These are phyloP conservation scores for Blomia tropicalis DNA, from an alignment of 2,888 invertebrate species.

Conservation along the genomic window DNA sequence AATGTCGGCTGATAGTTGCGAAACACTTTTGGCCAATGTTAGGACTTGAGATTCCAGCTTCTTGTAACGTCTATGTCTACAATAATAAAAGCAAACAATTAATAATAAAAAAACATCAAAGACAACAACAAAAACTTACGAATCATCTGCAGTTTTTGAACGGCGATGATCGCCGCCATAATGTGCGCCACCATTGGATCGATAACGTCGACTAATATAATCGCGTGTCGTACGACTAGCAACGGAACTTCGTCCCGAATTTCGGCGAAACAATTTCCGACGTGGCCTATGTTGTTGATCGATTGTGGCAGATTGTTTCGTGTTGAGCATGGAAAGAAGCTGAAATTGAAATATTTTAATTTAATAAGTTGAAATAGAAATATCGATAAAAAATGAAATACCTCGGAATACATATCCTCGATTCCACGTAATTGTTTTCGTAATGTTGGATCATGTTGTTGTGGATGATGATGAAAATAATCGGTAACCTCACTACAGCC, in stretches of 20 bases:
- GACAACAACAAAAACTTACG: conserved; percentile 4
- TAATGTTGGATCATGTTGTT: conserved; percentile 59
- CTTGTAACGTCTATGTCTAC: conserved; percentile 58
- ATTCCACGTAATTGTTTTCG: conserved; percentile 62
- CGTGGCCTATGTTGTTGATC: background rate
- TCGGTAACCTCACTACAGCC: conserved; percentile 49
- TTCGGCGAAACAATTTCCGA: conserved; percentile 4
- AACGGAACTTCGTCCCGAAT: conserved; percentile 23
- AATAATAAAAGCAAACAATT: too few relatives aligned
- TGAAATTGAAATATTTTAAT: background rate
- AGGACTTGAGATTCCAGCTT: conserved; percentile 77
- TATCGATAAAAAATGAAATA: conserved; percentile 33
- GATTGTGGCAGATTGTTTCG: background rate
- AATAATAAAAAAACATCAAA: background rate
- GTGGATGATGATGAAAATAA: conserved; percentile 35
- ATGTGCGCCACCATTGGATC: conserved; percentile 8
- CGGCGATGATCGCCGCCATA: background rate
- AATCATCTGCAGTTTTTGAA: conserved; percentile 8
- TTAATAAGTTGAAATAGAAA: too few relatives aligned
- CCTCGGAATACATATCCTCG: conserved; percentile 74
- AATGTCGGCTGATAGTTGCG: conserved; percentile 79
- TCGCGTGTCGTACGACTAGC: conserved; percentile 22
- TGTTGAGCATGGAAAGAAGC: conserved; percentile 13
- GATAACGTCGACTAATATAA: conserved; percentile 3
- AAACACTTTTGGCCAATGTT: conserved; percentile 70